Base-by-base conservation (phyloP, 2,113 vertebrate genomes). In the Catharus minimus region DNA sequence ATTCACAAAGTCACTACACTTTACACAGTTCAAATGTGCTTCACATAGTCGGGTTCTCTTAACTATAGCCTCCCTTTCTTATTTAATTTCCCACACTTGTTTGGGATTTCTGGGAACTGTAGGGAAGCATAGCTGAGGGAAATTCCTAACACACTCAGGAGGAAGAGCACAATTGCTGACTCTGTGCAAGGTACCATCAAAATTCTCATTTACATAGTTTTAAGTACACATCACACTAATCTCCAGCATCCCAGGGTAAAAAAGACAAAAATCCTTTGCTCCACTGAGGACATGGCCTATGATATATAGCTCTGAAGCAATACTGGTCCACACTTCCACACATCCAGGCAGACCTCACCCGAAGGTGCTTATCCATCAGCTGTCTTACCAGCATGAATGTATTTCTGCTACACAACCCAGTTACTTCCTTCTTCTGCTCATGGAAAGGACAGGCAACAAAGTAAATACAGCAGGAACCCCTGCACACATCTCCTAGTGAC, bases 221-320 rank as follows among this genome's bases (percentile, higher is more conserved):
- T 68, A 78, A 61, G 50, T 55, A 77, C n/a, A 39, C 32, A 28
- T 77, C 60, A 93, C 9, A 10, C 16, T 88, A 46, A 64, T 44
- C 41, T 81, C 21, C 80, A 67, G 39, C 44, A 84, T 41, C 27
- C 17, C 44, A 52, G 53, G 22, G 10, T 30, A 43, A 71, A 86
- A 76, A 88, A 72, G 23, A 33, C n/a, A 79, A 72, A 94, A 93
- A 22, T 15, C 4, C 41, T 77, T 67, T 83, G 13, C 56, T 74
- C 13, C 11, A 14, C 13, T 56, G 39, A 78, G n/a, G 15, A n/a
- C 19, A 14, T 5, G 15, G 56, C 44, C 47, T 28, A 28, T 0
- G 0, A 61, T 12, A 60, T 1, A 46, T 13, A 71, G 27, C n/a
- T 71, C 56, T 78, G 39, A 60, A 72, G 41, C 17, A 79, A 89